Percentiles rank a stretch among this genome's conserved stretches.
phyloP scores from a whole-genome alignment of 2,888 invertebrate genomes.

The Odontothrips loti region DNA sequence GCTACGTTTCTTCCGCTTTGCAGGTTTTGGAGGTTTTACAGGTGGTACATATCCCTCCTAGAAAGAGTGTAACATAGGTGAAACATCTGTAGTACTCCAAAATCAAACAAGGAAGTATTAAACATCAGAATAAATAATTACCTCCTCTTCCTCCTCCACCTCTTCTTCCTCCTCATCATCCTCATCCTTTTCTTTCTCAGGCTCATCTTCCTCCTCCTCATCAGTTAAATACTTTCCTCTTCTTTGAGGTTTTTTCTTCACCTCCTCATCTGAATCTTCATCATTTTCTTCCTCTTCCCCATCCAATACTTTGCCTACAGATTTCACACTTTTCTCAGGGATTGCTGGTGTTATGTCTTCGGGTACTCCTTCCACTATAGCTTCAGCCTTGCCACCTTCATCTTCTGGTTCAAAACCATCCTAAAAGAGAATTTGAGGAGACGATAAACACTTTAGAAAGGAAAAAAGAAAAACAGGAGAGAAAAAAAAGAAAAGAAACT shows the following conservation, averaged over 20 bases:
- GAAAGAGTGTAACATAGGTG: neutral
- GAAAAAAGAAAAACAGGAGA: neutral
- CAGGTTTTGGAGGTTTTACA: slow-evolving; percentile 17
- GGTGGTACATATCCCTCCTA: slow-evolving; percentile 34
- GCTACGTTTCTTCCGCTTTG: slow-evolving; percentile 64
- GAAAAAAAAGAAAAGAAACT: neutral
- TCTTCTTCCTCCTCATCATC: slow-evolving; percentile 44
- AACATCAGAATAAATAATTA: slow-evolving; percentile 40
- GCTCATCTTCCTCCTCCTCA: slow-evolving; percentile 42
- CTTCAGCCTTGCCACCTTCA: slow-evolving; percentile 30
- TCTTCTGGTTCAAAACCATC: neutral
- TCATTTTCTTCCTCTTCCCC: slow-evolving; percentile 50
- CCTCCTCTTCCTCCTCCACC: slow-evolving; percentile 42
- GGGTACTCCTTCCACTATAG: slow-evolving; percentile 31
- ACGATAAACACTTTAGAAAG: neutral
- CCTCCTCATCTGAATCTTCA: slow-evolving; percentile 63
- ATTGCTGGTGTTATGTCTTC: slow-evolving; percentile 8
- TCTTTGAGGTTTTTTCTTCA: slow-evolving; percentile 46
- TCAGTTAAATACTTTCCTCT: slow-evolving; percentile 41
- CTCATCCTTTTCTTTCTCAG: slow-evolving; percentile 45
- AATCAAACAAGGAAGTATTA: slow-evolving; percentile 37
- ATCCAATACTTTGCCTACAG: slow-evolving; percentile 15
- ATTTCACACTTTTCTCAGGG: neutral
- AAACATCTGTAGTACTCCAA: neutral
- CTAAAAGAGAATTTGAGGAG: no score